Base-by-base conservation (phyloP, 2,797 vertebrate genomes). In the Percopsis omiscomaycus region DNA sequence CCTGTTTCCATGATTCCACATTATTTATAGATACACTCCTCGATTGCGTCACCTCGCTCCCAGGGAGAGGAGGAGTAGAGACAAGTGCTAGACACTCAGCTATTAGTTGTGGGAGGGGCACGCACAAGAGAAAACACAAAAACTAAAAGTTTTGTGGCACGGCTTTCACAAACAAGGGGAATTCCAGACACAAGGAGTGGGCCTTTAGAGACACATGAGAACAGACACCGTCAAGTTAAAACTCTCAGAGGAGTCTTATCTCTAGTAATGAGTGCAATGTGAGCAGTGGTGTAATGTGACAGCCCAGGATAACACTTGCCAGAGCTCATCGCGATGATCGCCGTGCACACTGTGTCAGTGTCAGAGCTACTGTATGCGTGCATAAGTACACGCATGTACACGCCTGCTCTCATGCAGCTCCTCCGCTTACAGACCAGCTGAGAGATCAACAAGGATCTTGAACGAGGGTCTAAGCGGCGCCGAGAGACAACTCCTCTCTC, bases 401-500 rank as follows among this genome's bases (percentile, higher is more conserved):
- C n/a, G 55, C 49, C 44, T 78, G 27, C 71, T 69, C 64, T 67
- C 61, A 69, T 46, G 16, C 22, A 15, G 55, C 51, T 59, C 65
- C 64, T 61, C 59, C 69, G 32, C 59, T 59, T 58, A 59, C 46
- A 50, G 62, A 69, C 70, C 58, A 71, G 73, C 64, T 44, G 54
- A 63, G 52, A 42, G 49, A 68, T 37, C 32, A 8, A 5, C 32
- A 37, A 64, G 67, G 72, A 74, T 79, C 75, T 79, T 74, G 59
- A 85, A 78, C 74, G 46, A 49, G 63, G 63, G 78, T 85, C 68
- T 68, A 80, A 81, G 75, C 67, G 69, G 46, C 53, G 29, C 59
- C 13, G 58, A 66, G 55, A 81, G 69, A 79, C 80, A 82, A 69
- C 63, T 49, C 66, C 76, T 81, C 69, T 69, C 66, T 85, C 72